Evolutionary conservation across 2,888 invertebrate genomes (phyloP).

Genomic region (Synergus umbraculus): DNA sequence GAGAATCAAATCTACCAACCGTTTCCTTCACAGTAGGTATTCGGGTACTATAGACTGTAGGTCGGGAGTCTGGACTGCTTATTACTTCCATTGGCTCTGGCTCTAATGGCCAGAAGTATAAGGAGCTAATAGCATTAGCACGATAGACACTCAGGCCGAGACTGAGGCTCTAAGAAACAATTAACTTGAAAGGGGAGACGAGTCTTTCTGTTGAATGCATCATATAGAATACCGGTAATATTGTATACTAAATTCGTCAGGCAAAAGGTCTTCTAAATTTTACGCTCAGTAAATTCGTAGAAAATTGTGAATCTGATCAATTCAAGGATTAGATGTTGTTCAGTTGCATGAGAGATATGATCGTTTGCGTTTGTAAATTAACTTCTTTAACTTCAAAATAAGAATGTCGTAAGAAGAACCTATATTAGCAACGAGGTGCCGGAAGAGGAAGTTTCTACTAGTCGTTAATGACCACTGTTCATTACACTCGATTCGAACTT

Average conservation of each 20-base stretch:
- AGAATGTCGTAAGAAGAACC: neutral
- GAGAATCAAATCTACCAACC: too few species aligned
- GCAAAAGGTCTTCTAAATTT: too few species aligned
- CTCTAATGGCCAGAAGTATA: neutral
- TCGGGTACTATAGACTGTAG: neutral
- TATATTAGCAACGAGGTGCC: neutral
- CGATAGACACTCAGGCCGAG: neutral
- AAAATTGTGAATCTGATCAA: too few species aligned
- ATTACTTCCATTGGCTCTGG: neutral
- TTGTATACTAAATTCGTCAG: neutral
- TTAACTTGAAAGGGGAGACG: neutral
- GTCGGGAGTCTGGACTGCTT: neutral
- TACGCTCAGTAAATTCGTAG: too few species aligned
- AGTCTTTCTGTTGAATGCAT: neutral
- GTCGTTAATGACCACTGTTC: slow-evolving; percentile 12
- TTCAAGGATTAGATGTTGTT: too few species aligned
- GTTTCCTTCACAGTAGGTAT: neutral
- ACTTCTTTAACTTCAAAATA: neutral
- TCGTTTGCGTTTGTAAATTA: neutral
- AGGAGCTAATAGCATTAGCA: slow-evolving; percentile 6
- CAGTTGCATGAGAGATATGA: neutral
- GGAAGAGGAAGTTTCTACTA: neutral
- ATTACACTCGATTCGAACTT: slow-evolving; percentile 5
- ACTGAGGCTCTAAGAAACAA: neutral
- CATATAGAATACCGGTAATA: neutral